These are phyloP conservation scores for Cantharis nigra DNA, from an alignment of 2,888 invertebrate genomes.

Conservation along the genomic window DNA sequence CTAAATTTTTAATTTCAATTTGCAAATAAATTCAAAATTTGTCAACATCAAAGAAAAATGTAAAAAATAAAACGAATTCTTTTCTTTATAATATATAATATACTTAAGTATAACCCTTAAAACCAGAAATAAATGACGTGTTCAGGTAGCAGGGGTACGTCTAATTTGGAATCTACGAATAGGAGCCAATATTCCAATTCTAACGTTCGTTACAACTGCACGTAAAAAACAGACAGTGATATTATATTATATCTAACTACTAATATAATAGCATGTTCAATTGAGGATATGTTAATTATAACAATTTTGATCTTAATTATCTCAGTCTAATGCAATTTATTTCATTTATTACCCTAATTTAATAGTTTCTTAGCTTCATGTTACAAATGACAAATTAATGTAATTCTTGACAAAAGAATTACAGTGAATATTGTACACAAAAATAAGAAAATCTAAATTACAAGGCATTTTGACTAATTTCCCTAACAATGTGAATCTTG, in stretches of 20 bases:
- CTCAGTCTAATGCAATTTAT: neutral
- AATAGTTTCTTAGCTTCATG: neutral
- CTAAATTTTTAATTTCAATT: neutral
- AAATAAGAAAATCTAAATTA: neutral
- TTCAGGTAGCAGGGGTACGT: neutral
- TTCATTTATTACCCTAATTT: neutral
- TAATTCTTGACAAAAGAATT: neutral
- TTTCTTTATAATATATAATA: neutral
- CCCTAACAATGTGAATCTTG: neutral
- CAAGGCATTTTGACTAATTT: neutral
- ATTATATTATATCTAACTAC: neutral
- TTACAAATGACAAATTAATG: neutral
- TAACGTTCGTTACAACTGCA: neutral
- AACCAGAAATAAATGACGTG: neutral
- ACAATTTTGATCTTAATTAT: neutral
- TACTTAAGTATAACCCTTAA: neutral
- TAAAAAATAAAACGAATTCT: neutral
- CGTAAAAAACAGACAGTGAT: neutral
- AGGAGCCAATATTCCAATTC: neutral
- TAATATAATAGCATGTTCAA: neutral
- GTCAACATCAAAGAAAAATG: neutral
- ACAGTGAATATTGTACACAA: neutral
- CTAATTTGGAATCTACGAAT: neutral
- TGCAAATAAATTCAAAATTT: neutral
- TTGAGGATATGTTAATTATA: neutral